Evolutionary conservation across 2,113 vertebrate genomes (phyloP).

Genomic region (Pavo muticus): DNA sequence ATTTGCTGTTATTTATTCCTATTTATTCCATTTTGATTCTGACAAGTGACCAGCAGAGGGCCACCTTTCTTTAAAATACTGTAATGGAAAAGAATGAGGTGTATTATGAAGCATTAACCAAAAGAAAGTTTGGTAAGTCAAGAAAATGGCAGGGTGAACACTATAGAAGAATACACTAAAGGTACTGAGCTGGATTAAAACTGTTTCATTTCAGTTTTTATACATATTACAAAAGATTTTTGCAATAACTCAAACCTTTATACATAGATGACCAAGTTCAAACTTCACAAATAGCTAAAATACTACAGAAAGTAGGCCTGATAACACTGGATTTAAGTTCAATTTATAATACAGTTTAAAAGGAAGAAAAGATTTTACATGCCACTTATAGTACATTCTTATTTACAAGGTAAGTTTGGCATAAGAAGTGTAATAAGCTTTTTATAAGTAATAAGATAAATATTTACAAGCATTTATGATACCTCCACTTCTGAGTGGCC

Average conservation of each 20-base stretch:
- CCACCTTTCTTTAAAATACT: conserved; percentile 19
- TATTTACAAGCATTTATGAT: conserved; percentile 84
- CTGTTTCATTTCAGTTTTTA: neutral
- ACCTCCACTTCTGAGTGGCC: conserved; percentile 87
- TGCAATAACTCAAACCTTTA: neutral
- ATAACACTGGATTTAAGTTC: neutral
- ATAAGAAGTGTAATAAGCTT: neutral
- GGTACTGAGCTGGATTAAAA: neutral
- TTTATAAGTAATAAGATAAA: conserved; percentile 12
- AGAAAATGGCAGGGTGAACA: neutral
- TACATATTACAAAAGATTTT: neutral
- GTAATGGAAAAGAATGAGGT: neutral
- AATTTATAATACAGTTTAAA: neutral
- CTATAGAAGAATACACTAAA: neutral
- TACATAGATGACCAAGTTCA: neutral
- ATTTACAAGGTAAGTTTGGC: conserved; percentile 63
- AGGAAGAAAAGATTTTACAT: conserved; percentile 38
- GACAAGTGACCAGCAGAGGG: conserved; percentile 37
- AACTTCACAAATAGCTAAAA: neutral
- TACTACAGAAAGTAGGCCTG: neutral
- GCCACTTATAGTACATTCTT: conserved; percentile 58
- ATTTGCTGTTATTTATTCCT: neutral
- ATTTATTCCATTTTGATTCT: neutral
- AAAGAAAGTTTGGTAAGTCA: neutral
- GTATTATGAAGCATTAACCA: neutral